Evolutionary conservation across 2,113 vertebrate species (phyloP), one percentile per base, ranked within the genome.

Genomic region (Pelvicachromis taeniatus): DNA sequence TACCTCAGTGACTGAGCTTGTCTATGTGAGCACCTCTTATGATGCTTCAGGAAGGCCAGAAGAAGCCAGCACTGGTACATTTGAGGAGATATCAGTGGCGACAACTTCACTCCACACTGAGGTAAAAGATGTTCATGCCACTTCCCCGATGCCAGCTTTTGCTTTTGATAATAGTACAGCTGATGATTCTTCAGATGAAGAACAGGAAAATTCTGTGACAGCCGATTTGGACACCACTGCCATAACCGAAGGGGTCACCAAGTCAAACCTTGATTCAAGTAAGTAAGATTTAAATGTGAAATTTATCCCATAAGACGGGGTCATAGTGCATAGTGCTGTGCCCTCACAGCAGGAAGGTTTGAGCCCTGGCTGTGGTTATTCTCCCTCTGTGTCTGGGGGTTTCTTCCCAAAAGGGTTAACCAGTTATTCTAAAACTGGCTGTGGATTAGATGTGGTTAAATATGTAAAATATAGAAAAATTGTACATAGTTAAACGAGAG

Each of bases 181-280:
- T 42, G 87, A 81, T 31, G 29, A 40, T 40, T 54, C 16, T 45
- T 19, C 65, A 16, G 82, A 84, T 5, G 82, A 86, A 35, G 88
- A 86, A 21, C 70, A 52, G 14, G 77, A 13, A 4, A 53, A 56
- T 29, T 26, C 58, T 4, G 81, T 77, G 26, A 89, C 81, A 59
- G 55, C 38, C n/a, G 55, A 55, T 33, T 19, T 23, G 40, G 82
- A 90, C 17, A 48, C 23, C 4, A 38, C 61, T 50, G 17, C 80
- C 1, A 45, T 65, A 23, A 52, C 83, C 84, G 82, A 85, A 42
- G n/a, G 31, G 0, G 14, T 77, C 9, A 33, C 19, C 17, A 63
- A 52, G 26, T 48, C 26, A 75, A 75, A 52, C 17, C 19, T 0
- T 40, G 77, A 78, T 19, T 42, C 87, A 83, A 83, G 91, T 93